These are phyloP conservation scores for Rhopalosiphum nymphaeae DNA, from an alignment of 2,888 invertebrate genomes.

Conservation along the genomic window DNA sequence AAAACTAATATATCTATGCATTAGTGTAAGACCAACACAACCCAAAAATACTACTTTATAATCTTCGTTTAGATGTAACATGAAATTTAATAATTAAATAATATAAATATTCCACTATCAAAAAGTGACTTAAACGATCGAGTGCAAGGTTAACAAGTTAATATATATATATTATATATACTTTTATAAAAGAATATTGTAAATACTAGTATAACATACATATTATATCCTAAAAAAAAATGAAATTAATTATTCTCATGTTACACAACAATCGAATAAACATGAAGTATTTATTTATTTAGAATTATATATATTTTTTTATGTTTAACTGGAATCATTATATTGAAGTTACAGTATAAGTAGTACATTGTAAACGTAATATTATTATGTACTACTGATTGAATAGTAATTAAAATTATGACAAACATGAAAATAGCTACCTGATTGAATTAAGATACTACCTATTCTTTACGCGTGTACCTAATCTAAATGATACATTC, in stretches of 20 bases:
- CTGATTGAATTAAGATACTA: neutral
- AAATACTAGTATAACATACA: neutral
- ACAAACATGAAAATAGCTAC: slow-evolving; percentile 19
- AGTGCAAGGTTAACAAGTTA: slow-evolving; percentile 1
- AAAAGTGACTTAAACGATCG: slow-evolving; percentile 23
- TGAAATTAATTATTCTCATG: neutral
- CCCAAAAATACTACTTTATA: neutral
- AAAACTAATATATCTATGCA: slow-evolving; percentile 45
- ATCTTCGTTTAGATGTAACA: neutral
- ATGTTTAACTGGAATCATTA: neutral
- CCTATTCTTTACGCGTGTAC: neutral
- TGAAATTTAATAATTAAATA: neutral
- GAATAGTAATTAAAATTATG: slow-evolving; percentile 11
- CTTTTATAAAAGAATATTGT: neutral
- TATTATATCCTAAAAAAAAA: neutral
- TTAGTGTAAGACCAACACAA: slow-evolving; percentile 27
- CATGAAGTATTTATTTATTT: neutral
- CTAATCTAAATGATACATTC: neutral
- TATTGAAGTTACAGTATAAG: neutral
- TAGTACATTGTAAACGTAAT: neutral
- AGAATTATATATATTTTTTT: neutral
- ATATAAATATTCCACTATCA: neutral
- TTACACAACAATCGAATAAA: neutral
- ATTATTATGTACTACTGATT: neutral
- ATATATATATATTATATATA: neutral